Evolutionary conservation across 2,797 vertebrate species (phyloP).

Genomic region (Xenentodon cancila): DNA sequence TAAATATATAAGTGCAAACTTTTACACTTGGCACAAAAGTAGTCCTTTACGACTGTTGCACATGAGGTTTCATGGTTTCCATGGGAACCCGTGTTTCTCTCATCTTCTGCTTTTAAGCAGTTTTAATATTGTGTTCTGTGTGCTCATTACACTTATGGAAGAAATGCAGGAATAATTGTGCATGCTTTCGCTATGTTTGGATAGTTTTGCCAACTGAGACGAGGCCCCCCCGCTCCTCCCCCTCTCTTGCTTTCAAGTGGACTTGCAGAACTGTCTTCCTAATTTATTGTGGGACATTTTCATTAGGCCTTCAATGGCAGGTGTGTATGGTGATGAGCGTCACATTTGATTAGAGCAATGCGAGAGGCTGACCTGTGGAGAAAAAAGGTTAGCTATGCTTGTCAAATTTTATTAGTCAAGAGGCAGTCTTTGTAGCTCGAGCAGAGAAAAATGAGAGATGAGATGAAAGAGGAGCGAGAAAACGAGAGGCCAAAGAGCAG

Average conservation of each 20-base stretch:
- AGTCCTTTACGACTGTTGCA: background rate
- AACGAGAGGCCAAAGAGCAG: constrained; percentile 31
- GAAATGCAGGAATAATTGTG: constrained; percentile 20
- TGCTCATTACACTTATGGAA: constrained; percentile 20
- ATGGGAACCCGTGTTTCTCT: no score
- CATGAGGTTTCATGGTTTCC: background rate
- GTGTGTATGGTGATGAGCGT: constrained; percentile 84
- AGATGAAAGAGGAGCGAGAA: constrained; percentile 63
- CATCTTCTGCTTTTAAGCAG: constrained; percentile 6
- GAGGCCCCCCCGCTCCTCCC: background rate
- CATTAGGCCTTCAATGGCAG: constrained; percentile 79
- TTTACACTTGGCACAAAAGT: constrained; percentile 11
- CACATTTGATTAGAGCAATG: constrained; percentile 88
- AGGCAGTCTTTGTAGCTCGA: constrained; percentile 62
- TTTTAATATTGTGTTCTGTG: constrained; percentile 44
- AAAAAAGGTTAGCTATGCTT: constrained; percentile 88
- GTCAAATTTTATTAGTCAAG: constrained; percentile 89
- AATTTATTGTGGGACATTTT: constrained; percentile 79
- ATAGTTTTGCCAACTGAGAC: constrained; percentile 31
- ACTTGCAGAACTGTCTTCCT: constrained; percentile 60
- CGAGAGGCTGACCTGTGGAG: constrained; percentile 77
- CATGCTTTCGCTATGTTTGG: constrained; percentile 7
- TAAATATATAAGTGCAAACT: constrained; percentile 14
- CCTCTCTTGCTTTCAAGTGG: constrained; percentile 27
- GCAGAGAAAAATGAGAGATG: constrained; percentile 49